Conservation (phyloP, 1,140 invertebrate genomes). For the Arion vulgaris region DNA sequence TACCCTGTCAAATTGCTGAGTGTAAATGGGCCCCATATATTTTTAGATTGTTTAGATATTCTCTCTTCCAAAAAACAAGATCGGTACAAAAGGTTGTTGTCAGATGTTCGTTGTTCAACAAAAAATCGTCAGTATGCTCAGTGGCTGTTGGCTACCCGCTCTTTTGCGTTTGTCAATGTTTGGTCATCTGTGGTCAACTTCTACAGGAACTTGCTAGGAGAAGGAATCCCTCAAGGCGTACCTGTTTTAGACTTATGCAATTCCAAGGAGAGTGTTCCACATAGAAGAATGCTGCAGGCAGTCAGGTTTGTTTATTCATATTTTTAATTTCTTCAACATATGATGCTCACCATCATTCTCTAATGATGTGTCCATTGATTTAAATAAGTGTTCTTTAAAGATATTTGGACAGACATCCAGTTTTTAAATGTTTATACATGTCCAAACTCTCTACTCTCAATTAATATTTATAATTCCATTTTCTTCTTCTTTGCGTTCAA, state of each 20-base stretch:
- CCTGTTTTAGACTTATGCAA: constrained; percentile 40
- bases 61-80: constrained; percentile 66
- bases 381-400: no score
- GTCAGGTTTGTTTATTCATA: constrained; percentile 49
- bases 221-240: constrained; percentile 33
- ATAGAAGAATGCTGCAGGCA: constrained; percentile 58
- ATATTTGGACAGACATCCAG: no score
- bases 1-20: constrained; percentile 67
- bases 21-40: constrained; percentile 63
- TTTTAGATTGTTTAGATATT: constrained; percentile 70
- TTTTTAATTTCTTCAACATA: no score
- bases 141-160: constrained; percentile 67
- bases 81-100: constrained; percentile 65
- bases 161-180: constrained; percentile 69
- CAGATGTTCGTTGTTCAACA: constrained; percentile 70
- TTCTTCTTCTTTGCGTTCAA: no score
- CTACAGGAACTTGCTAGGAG: constrained; percentile 62
- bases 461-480: no score
- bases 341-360: no score
- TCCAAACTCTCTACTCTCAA: no score
- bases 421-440: no score
- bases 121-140: constrained; percentile 69
- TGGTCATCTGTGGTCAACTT: constrained; percentile 70
- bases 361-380: no score
- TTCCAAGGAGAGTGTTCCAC: constrained; percentile 46